Evolutionary conservation across 2,113 vertebrate genomes (phyloP), one percentile per base, ranked within the genome.

Genomic region (Ceuthmochares aereus): DNA sequence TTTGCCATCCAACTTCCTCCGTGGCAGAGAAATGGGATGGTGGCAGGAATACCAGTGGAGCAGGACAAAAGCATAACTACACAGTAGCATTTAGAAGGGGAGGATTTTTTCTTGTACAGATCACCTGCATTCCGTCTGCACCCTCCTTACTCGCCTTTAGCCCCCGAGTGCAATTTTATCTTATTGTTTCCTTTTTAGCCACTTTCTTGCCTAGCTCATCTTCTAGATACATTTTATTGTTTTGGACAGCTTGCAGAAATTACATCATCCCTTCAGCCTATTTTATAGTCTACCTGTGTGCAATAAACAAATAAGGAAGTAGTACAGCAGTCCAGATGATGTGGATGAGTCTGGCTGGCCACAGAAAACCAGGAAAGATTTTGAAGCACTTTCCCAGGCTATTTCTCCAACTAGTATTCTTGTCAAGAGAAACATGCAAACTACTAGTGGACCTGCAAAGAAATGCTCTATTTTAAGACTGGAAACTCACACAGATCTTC

Each of bases 241-340:
- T 54, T 60, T 74, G 47, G 40, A 81, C 14, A 68, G 68, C 27
- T 68, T 87, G 36, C 56, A 84, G 18, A 79, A 49, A 82, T 87
- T 12, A 87, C 62, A 69, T 80, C 62, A 85, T 25, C 51, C 58
- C 40, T 73, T 82, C 22, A 73, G 70, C 23, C 70, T 77, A 66
- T 73, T 94, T 91, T 84, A 75, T 22, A 86, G 64, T 45, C 77
- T 58, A 27, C 0, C 2, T 27, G 17, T 54, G 66, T 60, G 62
- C 70, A 91, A 75, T 67, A 80, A 80, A 81, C 59, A 90, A 72
- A 47, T 12, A 85, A 79, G 63, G 62, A 94, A 94, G 55, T 16
- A 83, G 54, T 60, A 51, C 36, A 77, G 75, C 36, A 63, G 55
- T 69, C 29, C 70, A 56, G 21, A 83, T 29, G 40, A 84, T 66